A percentile compares a stretch with the other conserved stretches of the same genome.
Evolutionary conservation across 2,113 vertebrate genomes (phyloP).

Genomic region (Apodemus sylvaticus): DNA sequence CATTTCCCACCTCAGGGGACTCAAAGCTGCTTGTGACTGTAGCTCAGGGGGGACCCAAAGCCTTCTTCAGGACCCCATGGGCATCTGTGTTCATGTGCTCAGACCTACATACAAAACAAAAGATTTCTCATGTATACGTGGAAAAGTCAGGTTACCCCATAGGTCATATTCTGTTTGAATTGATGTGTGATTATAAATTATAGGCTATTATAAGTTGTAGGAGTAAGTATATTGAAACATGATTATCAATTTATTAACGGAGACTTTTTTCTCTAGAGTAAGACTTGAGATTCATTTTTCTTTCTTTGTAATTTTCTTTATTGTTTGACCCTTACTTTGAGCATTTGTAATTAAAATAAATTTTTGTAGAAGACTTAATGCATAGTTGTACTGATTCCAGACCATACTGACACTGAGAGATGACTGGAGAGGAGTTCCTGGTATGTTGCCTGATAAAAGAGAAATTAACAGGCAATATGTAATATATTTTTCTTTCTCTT

Average conservation of each 20-base stretch:
- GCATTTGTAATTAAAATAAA: conserved; percentile 36
- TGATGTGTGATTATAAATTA: not conserved
- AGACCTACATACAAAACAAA: not conserved
- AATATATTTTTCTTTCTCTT: not conserved
- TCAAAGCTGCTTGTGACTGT: not conserved
- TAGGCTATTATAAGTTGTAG: not conserved
- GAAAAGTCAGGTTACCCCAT: not conserved
- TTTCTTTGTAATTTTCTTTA: conserved; percentile 32
- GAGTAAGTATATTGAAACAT: not conserved
- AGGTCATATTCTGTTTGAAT: not conserved
- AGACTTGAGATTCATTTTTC: not conserved
- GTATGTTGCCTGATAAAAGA: not conserved
- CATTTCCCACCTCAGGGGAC: not conserved
- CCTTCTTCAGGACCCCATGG: not conserved
- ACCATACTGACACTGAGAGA: not conserved
- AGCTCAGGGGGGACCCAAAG: not conserved
- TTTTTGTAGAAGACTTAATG: not conserved
- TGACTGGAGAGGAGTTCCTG: too few relatives aligned
- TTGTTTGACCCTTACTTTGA: not conserved
- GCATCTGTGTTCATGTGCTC: not conserved
- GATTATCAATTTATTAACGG: not conserved
- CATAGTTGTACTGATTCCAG: not conserved
- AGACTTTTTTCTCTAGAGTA: not conserved
- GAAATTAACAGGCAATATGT: not conserved
- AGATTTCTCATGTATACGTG: not conserved